Evolutionary conservation across 2,888 invertebrate species (phyloP), one percentile per base, ranked within the genome.

Genomic region (Mythimna pallens): DNA sequence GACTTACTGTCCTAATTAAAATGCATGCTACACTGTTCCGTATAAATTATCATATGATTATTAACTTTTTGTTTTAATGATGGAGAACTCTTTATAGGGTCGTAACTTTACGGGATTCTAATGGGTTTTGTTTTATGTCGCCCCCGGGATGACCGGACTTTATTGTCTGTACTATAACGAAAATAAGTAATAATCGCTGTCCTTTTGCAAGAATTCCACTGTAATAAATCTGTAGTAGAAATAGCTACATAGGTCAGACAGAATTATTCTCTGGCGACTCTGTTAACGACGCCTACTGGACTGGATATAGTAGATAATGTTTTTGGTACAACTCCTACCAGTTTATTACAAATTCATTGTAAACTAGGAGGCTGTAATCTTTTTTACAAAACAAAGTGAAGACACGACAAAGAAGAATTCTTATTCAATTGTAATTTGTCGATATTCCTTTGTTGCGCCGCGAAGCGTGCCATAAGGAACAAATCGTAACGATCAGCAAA

Each of bases 1-100:
- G 80, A 89, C 76, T 87, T 85, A 88, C 83, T 77, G 79, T 76
- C 76, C 77, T 86, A 87, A 89, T 89, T 89, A 89, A 88, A 89
- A 89, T 89, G 88, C 89, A 89, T 84, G 81, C 79, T 82, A 83
- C 84, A 85, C 78, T 74, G 78, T 84, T 78, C 70, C 80, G 84
- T 78, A 84, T 85, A 84, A 85, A 86, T 86, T 88, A 87, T 82
- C 86, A 86, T 87, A 80, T 87, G 83, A 86, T 83, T 86, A 86
- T 81, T 84, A 87, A 87, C 87, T 88, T 87, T 85, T 82, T 78
- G 82, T 87, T 87, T 83, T 85, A 86, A 86, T 86, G 82, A 86
- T 80, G 65, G 66, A 68, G 64, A 85, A 85, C 84, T 86, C 80
- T 87, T 86, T 80, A 86, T 86, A 81, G 87, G 85, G 87, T 79